Conservation (phyloP, 1,140 invertebrate species). For the Caenorhabditis inopinata region DNA sequence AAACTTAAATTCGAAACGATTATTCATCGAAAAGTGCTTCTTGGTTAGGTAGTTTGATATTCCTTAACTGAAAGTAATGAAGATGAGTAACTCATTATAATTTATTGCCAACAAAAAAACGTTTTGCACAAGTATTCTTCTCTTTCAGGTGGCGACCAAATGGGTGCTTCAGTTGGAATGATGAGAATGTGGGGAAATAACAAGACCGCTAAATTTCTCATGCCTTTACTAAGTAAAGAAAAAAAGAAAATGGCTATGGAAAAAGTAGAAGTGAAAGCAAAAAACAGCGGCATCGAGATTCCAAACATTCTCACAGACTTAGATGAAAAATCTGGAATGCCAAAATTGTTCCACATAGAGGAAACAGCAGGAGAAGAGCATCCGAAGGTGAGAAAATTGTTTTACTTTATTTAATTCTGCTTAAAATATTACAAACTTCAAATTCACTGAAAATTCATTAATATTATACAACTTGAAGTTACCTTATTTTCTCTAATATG, state of each 20-base stretch:
- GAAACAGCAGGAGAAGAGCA: conserved; percentile 47
- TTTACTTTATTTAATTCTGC: too few species aligned
- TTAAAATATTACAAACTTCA: too few species aligned
- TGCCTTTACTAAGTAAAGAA: conserved; percentile 61
- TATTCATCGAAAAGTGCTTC: too few species aligned
- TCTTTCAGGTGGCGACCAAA: conserved; percentile 59
- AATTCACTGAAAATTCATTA: too few species aligned
- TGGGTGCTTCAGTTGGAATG: conserved; percentile 64
- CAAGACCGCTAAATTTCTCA: conserved; percentile 59
- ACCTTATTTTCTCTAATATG: too few species aligned
- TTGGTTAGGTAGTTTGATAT: too few species aligned
- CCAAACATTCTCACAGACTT: conserved; percentile 63
- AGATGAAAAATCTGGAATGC: conserved; percentile 61
- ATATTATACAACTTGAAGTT: too few species aligned
- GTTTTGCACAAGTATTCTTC: not conserved
- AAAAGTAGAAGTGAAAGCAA: conserved; percentile 64
- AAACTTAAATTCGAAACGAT: too few species aligned
- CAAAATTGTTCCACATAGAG: conserved; percentile 56
- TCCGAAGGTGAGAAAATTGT: conserved; percentile 37
- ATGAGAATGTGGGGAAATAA: conserved; percentile 64
- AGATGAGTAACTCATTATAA: too few species aligned
- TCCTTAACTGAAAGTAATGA: too few species aligned
- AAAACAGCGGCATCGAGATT: conserved; percentile 61
- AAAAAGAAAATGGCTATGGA: conserved; percentile 60
- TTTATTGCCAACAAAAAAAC: too few species aligned